A percentile compares a stretch with the other conserved stretches of the same genome.
Conservation (phyloP, 2,113 vertebrate genomes). For the Tetrax tetrax region DNA sequence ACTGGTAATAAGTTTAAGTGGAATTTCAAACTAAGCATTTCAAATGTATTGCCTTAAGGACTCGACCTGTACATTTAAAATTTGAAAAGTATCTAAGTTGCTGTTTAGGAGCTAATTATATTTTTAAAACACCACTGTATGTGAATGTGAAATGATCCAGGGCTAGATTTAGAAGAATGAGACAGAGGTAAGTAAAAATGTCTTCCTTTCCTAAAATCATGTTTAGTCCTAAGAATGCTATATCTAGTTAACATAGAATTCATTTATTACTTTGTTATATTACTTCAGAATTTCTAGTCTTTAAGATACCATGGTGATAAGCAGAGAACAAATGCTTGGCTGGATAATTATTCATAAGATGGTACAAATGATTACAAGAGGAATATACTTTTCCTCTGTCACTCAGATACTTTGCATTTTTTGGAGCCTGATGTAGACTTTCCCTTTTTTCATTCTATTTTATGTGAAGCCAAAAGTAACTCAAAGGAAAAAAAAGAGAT, state of each 20-base stretch:
- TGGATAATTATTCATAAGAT: background rate
- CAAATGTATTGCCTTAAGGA: slow-evolving; percentile 34
- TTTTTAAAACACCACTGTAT: background rate
- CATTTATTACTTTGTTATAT: background rate
- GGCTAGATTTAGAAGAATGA: background rate
- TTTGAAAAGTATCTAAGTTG: background rate
- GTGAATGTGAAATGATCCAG: background rate
- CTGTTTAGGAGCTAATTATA: background rate
- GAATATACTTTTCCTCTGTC: background rate
- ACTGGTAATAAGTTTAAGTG: slow-evolving; percentile 59
- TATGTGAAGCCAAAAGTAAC: background rate
- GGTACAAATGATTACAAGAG: background rate
- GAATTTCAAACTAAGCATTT: slow-evolving; percentile 55
- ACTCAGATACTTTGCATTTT: background rate
- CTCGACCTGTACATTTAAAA: slow-evolving; percentile 1
- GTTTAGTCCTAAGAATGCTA: background rate
- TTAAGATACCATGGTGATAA: background rate
- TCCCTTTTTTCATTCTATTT: background rate
- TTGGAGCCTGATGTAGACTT: background rate
- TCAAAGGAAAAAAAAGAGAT: background rate
- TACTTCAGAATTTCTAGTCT: background rate
- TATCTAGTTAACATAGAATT: background rate
- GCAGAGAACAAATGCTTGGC: background rate
- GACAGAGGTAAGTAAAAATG: background rate
- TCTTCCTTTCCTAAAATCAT: background rate